Conservation (phyloP, 2,797 vertebrate genomes). For the Alectoris magna region DNA sequence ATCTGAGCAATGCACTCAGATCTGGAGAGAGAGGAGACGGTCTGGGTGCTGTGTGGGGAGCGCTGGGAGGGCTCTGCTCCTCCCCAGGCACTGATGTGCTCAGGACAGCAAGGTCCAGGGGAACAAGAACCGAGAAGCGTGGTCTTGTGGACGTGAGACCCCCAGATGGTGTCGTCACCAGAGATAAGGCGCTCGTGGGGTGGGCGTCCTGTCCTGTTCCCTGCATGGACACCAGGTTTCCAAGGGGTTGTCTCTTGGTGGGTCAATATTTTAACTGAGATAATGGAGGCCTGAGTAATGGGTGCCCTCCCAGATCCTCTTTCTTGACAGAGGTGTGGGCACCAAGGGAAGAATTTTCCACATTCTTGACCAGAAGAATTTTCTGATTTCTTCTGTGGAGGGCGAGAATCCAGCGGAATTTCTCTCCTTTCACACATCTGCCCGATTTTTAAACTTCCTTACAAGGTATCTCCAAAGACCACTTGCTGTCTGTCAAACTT, state of each 20-base stretch:
- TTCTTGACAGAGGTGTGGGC: neutral
- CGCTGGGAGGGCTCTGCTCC: neutral
- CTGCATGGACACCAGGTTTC: neutral
- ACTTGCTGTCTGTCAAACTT: neutral
- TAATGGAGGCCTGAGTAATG: neutral
- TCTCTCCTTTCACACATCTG: neutral
- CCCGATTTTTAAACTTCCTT: neutral
- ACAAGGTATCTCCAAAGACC: neutral
- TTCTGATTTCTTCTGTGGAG: neutral
- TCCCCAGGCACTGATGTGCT: neutral
- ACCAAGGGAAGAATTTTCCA: neutral
- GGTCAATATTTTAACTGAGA: neutral
- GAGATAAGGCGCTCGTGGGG: neutral
- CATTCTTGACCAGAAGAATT: neutral
- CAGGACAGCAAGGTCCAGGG: rapidly evolving
- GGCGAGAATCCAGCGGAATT: neutral
- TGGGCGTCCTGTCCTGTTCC: neutral
- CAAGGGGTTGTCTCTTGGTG: neutral
- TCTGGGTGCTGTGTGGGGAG: neutral
- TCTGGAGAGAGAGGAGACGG: neutral
- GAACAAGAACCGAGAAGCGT: rapidly evolving
- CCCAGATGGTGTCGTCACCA: rapidly evolving
- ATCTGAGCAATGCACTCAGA: neutral
- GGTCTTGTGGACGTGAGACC: neutral
- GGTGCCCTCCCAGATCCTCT: neutral